A percentile compares a stretch with the other conserved stretches of the same genome.
Conservation (phyloP, 2,113 vertebrate species). For the Rhombomys opimus region DNA sequence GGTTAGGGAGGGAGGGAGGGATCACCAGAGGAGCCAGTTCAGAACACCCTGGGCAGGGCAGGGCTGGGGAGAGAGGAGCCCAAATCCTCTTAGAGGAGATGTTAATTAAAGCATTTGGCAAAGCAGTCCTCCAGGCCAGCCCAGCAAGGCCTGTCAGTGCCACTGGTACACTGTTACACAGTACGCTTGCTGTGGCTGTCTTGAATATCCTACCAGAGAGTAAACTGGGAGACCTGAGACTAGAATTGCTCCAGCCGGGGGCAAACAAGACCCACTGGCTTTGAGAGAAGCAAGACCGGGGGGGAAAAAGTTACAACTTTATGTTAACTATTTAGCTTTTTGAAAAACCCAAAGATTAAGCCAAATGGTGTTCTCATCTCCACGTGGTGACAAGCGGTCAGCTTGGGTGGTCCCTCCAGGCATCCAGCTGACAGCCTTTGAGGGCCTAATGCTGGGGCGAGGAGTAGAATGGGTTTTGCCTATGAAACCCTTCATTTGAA, state of each 20-base stretch:
- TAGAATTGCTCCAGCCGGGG: not conserved
- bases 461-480: not conserved
- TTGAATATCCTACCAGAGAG: not conserved
- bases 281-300: not conserved
- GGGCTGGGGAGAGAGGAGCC: not conserved
- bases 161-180: not conserved
- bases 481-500: not conserved
- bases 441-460: not conserved
- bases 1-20: not conserved
- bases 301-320: not conserved
- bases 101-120: not conserved
- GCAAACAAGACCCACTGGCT: not conserved
- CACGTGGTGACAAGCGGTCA: not conserved
- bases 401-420: not conserved
- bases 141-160: not conserved
- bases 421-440: not conserved
- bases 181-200: not conserved
- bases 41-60: conserved; percentile 14
- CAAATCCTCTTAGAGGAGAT: not conserved
- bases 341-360: conserved; percentile 18
- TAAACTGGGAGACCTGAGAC: conserved; percentile 23
- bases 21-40: not conserved
- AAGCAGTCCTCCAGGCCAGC: not conserved
- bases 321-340: conserved; percentile 32
- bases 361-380: not conserved